Evolutionary conservation across 2,797 vertebrate species (phyloP).

Genomic region (Lepilemur septentrionalis): DNA sequence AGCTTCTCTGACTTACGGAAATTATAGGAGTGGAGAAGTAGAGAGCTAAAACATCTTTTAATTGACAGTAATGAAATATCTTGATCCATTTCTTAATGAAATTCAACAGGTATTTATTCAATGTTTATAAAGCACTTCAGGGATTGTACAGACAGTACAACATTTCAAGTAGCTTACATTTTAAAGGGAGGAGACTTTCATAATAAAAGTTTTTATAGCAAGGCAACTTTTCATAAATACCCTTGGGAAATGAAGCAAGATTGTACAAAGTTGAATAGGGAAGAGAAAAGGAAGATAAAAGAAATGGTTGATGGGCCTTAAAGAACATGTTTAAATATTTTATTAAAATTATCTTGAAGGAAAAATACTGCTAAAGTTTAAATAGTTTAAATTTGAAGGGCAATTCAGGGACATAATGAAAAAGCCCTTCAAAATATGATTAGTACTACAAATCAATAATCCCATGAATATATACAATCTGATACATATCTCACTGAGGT

Average conservation of each 20-base stretch:
- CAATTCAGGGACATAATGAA: neutral
- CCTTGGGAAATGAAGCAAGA: neutral
- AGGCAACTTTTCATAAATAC: neutral
- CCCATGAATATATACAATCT: neutral
- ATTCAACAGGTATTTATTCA: neutral
- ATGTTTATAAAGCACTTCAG: neutral
- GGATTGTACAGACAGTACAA: neutral
- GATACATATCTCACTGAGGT: neutral
- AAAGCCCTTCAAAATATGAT: neutral
- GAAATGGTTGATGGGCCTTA: neutral
- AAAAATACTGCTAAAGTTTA: constrained; percentile 19
- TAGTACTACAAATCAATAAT: neutral
- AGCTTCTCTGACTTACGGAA: neutral
- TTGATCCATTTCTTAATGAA: neutral
- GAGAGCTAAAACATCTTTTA: neutral
- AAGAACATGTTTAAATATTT: neutral
- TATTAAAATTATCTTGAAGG: neutral
- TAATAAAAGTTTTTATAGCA: neutral
- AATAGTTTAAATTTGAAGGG: neutral
- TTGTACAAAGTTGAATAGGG: neutral
- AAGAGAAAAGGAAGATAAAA: neutral
- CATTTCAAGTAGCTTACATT: neutral
- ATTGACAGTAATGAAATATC: neutral
- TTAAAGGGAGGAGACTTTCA: neutral
- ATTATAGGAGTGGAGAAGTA: neutral